Evolutionary conservation across 2,888 invertebrate genomes (phyloP), one percentile per base, ranked within the genome.

Genomic region (Neoitamus cyanurus): DNA sequence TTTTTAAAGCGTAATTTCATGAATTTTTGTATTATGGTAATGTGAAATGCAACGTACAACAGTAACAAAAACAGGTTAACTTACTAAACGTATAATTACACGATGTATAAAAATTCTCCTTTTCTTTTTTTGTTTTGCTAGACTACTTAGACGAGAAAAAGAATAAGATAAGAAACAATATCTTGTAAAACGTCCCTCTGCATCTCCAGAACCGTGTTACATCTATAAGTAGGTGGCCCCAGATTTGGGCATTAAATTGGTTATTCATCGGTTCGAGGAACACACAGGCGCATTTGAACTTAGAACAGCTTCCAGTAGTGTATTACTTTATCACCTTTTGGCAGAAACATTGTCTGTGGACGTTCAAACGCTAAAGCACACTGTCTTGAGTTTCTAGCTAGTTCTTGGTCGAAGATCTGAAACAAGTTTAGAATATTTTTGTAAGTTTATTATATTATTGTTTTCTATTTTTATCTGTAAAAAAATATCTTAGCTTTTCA

Each of bases 321-420:
- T 87, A 93, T 90, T 86, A 96, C 90, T 87, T 94, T 93, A 87
- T 96, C 95, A 31, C 93, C 94, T 86, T 93, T 93, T 0, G 93
- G 92, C 87, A 94, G 88, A 28, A 92, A 91, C 91, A 94, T 92
- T 11, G 93, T 93, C 84, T 92, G 93, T 0, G 96, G 96, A 86
- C 94, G 93, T 87, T 96, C 94, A 90, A 96, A 96, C 85, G 94
- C 95, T 88, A 96, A 90, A 87, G 95, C 95, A 86, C 95, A 95
- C 31, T 94, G 93, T 89, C 95, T 95, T 87, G 94, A 94, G 86
- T 94, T 94, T 88, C 94, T 95, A 88, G 94, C 95, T 25, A 96
- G 92, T 90, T 97, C 97, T 73, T 94, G 94, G 88, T 96, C 95
- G 88, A 97, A 96, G 34, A 96, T 92, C 94, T 95, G 92, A 90